Percentiles rank a stretch among this genome's conserved stretches.
Evolutionary conservation across 2,888 invertebrate genomes (phyloP).

Genomic region (Cosmorhoe ocellata): DNA sequence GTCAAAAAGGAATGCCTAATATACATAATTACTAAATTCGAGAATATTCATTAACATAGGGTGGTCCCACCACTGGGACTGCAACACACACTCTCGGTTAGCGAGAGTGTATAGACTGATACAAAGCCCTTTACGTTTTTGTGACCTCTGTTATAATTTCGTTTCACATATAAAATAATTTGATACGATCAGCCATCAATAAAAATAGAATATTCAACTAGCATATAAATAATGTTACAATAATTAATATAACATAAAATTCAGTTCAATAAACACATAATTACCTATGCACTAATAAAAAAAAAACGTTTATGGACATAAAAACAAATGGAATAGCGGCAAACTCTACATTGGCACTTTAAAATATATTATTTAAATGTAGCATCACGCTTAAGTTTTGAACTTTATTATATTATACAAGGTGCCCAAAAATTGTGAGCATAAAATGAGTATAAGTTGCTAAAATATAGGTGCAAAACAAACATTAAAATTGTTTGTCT

Average conservation of each 20-base stretch:
- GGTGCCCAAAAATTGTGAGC: not conserved
- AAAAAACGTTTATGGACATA: no score
- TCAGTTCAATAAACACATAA: not conserved
- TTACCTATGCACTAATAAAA: no score
- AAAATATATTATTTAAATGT: not conserved
- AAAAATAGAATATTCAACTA: no score
- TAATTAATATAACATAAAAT: not conserved
- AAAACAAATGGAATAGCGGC: no score
- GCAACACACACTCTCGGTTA: no score
- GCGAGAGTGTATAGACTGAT: no score
- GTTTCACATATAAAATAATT: no score
- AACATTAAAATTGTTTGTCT: not conserved
- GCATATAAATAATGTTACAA: not conserved
- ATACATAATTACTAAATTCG: not conserved
- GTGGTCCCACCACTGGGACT: no score
- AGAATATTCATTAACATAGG: not conserved
- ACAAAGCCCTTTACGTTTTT: no score
- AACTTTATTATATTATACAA: not conserved
- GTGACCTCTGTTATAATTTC: no score
- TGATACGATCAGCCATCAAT: no score
- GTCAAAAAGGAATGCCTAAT: constrained; percentile 1
- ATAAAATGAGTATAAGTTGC: not conserved
- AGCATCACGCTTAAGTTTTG: constrained; percentile 1
- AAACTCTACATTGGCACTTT: constrained; percentile 1
- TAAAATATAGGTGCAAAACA: not conserved